Evolutionary conservation across 1,140 invertebrate genomes (phyloP), one percentile per base, ranked within the genome.

Genomic region (Drosophila lacertosa): DNA sequence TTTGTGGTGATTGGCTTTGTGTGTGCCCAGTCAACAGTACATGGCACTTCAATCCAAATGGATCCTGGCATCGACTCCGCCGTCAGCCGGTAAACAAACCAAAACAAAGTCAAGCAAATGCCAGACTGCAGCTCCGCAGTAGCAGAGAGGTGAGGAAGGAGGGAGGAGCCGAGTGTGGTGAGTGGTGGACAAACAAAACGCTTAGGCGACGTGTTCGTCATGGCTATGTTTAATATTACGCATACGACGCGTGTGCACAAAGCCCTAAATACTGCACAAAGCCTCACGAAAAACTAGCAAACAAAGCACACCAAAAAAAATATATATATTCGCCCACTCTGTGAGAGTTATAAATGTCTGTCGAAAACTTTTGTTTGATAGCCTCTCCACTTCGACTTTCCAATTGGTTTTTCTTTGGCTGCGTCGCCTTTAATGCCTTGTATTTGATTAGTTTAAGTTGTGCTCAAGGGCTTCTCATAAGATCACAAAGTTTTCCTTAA

Each of bases 1-100:
- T 86, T 86, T 86, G 81, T 88, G 82, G 73, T 81, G 82, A 86
- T 86, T 86, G 81, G 69, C 74, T 79, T 64, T 81, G 64, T 51
- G 65, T 62, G 35, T 66, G 55, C 33, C 45, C 13, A n/a, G 42
- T 13, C 35, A 32, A n/a, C 39, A 44, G 7, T 26, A 77, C 54
- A 39, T 26, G 0, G 22, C n/a, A 37, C 9, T 37, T 9, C 2
- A 29, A 29, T 29, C 6, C 6, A 9, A 40, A 39, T 35, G 4
- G 32, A 35, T 50, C 18, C 29, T 22, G n/a, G 24, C 16, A 48
- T 32, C 32, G 44, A 45, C 47, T 48, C 2, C 42, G n/a, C 32
- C 33, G 29, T 55, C 67, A 40, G 35, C 37, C 9, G 42, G 50
- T 55, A 69, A 69, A 69, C 59, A 64, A 64, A 24, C 50, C 53